Conservation (phyloP, 2,113 vertebrate genomes). For the Psittacara wagleri region DNA sequence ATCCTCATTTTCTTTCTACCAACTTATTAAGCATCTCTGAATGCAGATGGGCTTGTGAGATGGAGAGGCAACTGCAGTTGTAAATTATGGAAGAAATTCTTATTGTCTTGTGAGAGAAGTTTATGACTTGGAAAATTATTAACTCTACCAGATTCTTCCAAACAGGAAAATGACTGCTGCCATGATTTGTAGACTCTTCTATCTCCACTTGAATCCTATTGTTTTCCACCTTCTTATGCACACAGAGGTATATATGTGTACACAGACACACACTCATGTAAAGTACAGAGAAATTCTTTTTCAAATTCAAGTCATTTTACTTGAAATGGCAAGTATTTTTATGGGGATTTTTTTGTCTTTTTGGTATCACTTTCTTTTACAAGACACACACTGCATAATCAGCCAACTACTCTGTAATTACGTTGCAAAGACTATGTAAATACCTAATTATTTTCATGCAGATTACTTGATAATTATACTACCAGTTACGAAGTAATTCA, state of each 20-base stretch:
- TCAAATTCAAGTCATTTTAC: constrained; percentile 39
- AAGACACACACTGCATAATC: constrained; percentile 75
- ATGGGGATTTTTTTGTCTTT: constrained; percentile 51
- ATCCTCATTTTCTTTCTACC: background rate
- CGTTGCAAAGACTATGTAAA: constrained; percentile 81
- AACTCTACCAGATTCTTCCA: background rate
- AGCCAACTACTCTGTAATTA: constrained; percentile 80
- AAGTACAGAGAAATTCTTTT: background rate
- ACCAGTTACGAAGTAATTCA: constrained; percentile 81
- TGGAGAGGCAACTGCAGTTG: background rate
- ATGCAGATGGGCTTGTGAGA: constrained; percentile 15
- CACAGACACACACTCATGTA: background rate
- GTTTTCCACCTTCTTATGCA: background rate
- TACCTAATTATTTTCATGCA: constrained; percentile 85
- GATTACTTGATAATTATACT: constrained; percentile 85
- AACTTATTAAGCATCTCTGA: constrained; percentile 23
- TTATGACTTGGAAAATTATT: background rate
- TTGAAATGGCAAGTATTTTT: constrained; percentile 57
- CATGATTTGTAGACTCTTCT: background rate
- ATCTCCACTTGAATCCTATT: background rate
- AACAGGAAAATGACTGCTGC: background rate
- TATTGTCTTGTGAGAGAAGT: background rate
- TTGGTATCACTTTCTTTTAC: constrained; percentile 79
- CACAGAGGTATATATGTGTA: background rate
- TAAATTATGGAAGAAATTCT: constrained; percentile 36